Evolutionary conservation across 2,797 vertebrate species (phyloP), one percentile per base, ranked within the genome.

Genomic region (Macropus fuliginosus): DNA sequence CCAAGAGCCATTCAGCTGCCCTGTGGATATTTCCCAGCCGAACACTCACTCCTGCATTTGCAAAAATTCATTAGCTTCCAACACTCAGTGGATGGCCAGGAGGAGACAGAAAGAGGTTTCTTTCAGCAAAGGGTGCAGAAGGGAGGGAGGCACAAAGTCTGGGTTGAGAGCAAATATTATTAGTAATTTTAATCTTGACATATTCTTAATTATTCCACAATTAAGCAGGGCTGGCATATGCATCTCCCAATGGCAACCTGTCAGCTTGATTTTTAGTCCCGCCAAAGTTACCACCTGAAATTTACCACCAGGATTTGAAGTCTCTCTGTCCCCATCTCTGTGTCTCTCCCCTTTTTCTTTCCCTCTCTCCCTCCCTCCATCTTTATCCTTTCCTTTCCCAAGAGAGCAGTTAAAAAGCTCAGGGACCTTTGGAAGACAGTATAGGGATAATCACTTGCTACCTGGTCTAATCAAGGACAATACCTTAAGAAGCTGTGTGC

Each of bases 21-120:
- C 96, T 94, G 89, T 96, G 95, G 97, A 96, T 95, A 96, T 96
- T 98, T 92, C 55, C 2, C 96, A 55, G 40, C 89, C 1, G 95
- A 97, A 96, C 29, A 92, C 40, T 97, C 96, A 92, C 40, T 87
- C 8, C 74, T 94, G 97, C 97, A 96, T 97, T 97, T 97, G 97
- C 97, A 98, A 98, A 97, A 96, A 97, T 97, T 98, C 97, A 97
- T 98, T 98, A 98, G 96, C 90, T 66, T 97, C 98, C 97, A 95
- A 94, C 50, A 74, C 94, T 96, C 95, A 97, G 95, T 93, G 55
- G 96, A 97, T 87, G 96, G 95, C 95, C 96, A 59, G 93, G 93
- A 94, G 96, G 96, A 91, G 91, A 55, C 1, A 46, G 18, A 1
- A 94, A 1, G 55, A 96, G 94, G 52, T 91, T 31, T 62, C 89